Conservation (phyloP, 2,113 vertebrate species). For the Tragelaphus buxtoni region DNA sequence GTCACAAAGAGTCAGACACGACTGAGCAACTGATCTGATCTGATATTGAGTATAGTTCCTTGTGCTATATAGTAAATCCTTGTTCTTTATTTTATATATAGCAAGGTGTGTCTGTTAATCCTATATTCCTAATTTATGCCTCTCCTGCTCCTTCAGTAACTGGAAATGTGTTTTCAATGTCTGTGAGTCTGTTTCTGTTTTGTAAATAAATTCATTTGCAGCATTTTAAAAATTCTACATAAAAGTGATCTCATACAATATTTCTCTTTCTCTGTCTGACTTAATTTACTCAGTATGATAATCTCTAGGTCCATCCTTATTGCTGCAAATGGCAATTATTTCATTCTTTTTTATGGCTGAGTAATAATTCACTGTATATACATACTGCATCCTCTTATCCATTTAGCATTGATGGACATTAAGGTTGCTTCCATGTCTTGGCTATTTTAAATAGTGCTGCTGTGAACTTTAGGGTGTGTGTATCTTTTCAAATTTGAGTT, state of each 20-base stretch:
- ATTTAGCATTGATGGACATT: not conserved
- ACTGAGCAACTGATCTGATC: too few species aligned
- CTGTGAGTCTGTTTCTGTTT: not conserved
- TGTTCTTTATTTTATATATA: not conserved
- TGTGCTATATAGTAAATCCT: not conserved
- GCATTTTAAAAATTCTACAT: not conserved
- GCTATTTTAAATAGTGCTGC: not conserved
- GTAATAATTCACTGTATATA: not conserved
- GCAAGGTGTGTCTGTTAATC: not conserved
- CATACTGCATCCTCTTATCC: not conserved
- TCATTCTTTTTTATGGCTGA: not conserved
- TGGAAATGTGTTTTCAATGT: not conserved
- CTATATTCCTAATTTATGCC: not conserved
- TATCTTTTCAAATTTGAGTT: not conserved
- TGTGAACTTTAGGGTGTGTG: not conserved
- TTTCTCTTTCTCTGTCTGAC: not conserved
- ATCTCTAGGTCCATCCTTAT: not conserved
- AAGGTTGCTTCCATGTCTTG: not conserved
- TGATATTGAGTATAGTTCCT: not conserved
- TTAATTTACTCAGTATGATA: not conserved
- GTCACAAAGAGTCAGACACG: too few species aligned
- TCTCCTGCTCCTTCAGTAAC: not conserved
- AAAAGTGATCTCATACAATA: not conserved
- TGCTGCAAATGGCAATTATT: not conserved
- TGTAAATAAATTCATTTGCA: not conserved